Conservation (phyloP, 2,797 vertebrate genomes). For the Leucoraja ocellata region DNA sequence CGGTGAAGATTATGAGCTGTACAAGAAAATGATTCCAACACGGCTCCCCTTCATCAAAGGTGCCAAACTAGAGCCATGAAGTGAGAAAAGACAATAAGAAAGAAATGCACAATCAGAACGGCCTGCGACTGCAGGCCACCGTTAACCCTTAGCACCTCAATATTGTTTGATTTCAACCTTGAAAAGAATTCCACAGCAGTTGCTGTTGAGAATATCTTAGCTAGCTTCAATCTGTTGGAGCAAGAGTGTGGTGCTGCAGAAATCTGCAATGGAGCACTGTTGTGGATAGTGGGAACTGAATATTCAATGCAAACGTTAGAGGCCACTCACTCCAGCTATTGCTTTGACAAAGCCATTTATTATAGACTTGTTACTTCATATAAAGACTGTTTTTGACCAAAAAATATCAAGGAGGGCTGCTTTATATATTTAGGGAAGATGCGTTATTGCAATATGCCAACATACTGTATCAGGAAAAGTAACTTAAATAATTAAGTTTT, state of each 20-base stretch:
- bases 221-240: constrained; percentile 27
- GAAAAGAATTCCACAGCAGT: constrained; percentile 15
- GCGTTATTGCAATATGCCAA: constrained; percentile 27
- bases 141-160: constrained; percentile 30
- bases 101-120: neutral
- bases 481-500: constrained; percentile 23
- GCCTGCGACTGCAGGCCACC: neutral
- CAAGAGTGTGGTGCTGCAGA: neutral
- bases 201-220: constrained; percentile 26
- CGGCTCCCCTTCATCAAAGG: constrained; percentile 92
- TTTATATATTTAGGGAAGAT: constrained; percentile 15
- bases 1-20: constrained; percentile 85
- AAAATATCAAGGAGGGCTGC: constrained; percentile 6
- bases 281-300: neutral
- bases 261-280: neutral
- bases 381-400: constrained; percentile 30
- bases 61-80: constrained; percentile 71
- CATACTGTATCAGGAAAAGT: constrained; percentile 29
- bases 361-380: constrained; percentile 14
- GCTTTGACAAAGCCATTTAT: constrained; percentile 32
- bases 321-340: constrained; percentile 17
- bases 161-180: constrained; percentile 33
- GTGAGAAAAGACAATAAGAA: neutral
- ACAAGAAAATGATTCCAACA: constrained; percentile 80
- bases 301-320: neutral